phyloP scores from a whole-genome alignment of 2,888 invertebrate species.

The Abrostola triplasia region DNA sequence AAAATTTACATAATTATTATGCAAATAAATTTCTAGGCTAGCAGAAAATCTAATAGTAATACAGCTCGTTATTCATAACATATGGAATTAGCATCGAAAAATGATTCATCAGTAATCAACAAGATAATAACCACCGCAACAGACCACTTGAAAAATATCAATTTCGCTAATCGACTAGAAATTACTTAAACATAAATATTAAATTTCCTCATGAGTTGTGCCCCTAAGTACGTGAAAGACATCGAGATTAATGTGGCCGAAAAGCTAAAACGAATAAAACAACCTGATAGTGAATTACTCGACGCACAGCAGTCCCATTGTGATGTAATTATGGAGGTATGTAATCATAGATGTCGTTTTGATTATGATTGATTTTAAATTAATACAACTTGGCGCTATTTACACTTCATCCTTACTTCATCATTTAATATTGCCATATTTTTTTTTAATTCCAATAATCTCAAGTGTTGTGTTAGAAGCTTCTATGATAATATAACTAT shows the following conservation, averaged over 20 bases:
- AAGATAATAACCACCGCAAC: slow-evolving; percentile 78
- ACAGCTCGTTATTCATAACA: no score
- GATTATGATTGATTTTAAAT: background rate
- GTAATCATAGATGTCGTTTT: slow-evolving; percentile 8
- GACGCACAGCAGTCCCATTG: slow-evolving; percentile 71
- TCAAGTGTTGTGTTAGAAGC: no score
- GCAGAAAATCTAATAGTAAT: no score
- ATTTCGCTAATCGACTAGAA: background rate
- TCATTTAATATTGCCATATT: background rate
- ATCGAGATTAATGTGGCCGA: slow-evolving; percentile 66
- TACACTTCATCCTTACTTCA: no score
- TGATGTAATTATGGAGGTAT: slow-evolving; percentile 75
- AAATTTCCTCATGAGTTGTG: slow-evolving; percentile 40
- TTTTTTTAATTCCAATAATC: no score
- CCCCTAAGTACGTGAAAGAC: slow-evolving; percentile 75
- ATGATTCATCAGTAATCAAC: background rate
- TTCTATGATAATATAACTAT: no score
- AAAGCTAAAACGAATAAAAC: slow-evolving; percentile 69
- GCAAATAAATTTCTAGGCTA: no score
- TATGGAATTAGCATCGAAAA: background rate
- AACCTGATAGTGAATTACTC: slow-evolving; percentile 66
- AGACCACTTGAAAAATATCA: slow-evolving; percentile 49
- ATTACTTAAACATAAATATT: background rate
- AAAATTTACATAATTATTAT: no score
- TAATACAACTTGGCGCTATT: no score